A percentile compares a stretch with the other conserved stretches of the same genome.
Conservation (phyloP, 2,797 vertebrate species). For the Enteromius thamalakanensis region DNA sequence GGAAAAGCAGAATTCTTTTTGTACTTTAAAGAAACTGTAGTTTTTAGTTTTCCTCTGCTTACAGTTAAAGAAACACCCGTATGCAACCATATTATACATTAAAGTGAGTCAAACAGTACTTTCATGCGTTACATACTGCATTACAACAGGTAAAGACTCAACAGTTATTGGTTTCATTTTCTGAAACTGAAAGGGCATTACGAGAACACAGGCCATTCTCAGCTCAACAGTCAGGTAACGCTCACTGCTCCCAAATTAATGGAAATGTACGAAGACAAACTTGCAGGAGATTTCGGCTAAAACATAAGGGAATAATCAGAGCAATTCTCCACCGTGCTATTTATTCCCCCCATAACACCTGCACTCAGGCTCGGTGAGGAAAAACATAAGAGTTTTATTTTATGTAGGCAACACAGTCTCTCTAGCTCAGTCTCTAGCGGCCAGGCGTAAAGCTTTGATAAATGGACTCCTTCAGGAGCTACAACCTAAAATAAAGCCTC, state of each 20-base stretch:
- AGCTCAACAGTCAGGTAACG: not conserved
- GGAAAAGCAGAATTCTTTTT: no score
- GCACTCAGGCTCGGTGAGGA: not conserved
- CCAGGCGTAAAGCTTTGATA: conserved; percentile 64
- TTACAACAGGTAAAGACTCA: not conserved
- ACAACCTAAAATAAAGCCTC: conserved; percentile 73
- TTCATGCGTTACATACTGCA: not conserved
- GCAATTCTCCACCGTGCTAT: not conserved
- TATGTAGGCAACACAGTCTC: conserved; percentile 37
- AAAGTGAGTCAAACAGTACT: not conserved
- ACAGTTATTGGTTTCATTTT: not conserved
- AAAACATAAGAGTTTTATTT: conserved; percentile 31
- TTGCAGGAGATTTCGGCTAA: conserved; percentile 1
- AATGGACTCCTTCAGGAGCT: conserved; percentile 68
- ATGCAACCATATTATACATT: not conserved
- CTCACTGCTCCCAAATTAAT: not conserved
- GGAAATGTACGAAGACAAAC: not conserved
- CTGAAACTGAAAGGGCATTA: not conserved
- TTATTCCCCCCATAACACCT: not conserved
- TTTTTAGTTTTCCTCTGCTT: not conserved
- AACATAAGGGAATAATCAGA: conserved; percentile 17
- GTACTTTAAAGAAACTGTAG: no score
- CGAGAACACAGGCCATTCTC: not conserved
- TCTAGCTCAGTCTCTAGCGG: conserved; percentile 40
- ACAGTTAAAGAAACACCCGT: not conserved